Conservation (phyloP, 2,113 vertebrate genomes). For the Eretmodus cyanostictus region DNA sequence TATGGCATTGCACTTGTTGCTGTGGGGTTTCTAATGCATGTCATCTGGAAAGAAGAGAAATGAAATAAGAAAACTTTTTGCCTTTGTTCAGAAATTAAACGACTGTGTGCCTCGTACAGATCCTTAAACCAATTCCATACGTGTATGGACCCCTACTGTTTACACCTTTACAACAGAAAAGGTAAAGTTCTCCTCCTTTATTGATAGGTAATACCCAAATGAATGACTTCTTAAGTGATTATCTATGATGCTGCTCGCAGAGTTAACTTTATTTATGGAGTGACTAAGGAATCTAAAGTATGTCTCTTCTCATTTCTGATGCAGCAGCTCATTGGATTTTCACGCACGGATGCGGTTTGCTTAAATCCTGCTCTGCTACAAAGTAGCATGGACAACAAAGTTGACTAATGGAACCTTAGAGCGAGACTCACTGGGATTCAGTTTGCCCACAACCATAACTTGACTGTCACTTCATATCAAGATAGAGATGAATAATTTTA, state of each 20-base stretch:
- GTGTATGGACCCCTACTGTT: neutral
- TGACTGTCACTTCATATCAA: constrained; percentile 4
- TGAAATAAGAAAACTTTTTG: neutral
- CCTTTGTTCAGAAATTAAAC: neutral
- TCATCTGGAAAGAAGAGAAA: constrained; percentile 1
- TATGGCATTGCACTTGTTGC: constrained; percentile 22
- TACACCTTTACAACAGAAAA: neutral
- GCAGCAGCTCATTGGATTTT: neutral
- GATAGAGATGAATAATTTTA: neutral
- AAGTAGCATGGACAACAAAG: neutral
- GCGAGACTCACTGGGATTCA: neutral
- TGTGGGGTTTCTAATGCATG: neutral
- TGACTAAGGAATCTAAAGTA: neutral
- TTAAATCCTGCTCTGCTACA: neutral
- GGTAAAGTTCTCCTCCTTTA: neutral
- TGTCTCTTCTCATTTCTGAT: neutral
- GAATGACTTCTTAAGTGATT: neutral
- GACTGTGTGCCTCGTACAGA: neutral
- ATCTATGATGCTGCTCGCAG: neutral
- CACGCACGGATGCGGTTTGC: neutral
- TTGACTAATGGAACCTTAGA: neutral
- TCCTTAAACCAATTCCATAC: constrained; percentile 11
- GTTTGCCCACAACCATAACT: constrained; percentile 12
- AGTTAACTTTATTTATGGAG: neutral
- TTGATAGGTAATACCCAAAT: neutral